phyloP scores from a whole-genome alignment of 1,140 invertebrate genomes.

The Leptonema lineaticorne region DNA sequence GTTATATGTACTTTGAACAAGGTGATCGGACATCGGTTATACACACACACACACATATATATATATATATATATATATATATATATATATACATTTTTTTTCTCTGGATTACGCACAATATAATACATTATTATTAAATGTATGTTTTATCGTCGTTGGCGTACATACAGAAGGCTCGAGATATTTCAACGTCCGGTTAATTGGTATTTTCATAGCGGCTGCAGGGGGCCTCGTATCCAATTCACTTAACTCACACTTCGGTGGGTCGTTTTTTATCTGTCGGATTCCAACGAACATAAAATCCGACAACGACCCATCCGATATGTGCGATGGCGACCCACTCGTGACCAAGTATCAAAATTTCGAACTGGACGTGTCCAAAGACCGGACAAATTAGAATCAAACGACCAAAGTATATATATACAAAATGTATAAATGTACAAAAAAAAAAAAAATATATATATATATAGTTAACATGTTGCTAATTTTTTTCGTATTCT shows the following conservation, averaged over 20 bases:
- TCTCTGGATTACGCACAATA: too few species aligned
- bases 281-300: constrained; percentile 21
- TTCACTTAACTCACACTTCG: constrained; percentile 40
- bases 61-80: too few species aligned
- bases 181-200: constrained; percentile 41
- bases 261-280: constrained; percentile 26
- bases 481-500: too few species aligned
- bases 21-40: neutral
- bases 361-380: neutral
- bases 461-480: too few species aligned
- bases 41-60: neutral
- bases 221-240: constrained; percentile 36
- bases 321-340: neutral
- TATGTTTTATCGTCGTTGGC: neutral
- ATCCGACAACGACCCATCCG: constrained; percentile 15
- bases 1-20: too few species aligned
- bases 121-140: too few species aligned
- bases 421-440: too few species aligned
- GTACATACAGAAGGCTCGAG: constrained; percentile 37
- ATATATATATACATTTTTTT: too few species aligned
- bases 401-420: too few species aligned
- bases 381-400: neutral
- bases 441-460: too few species aligned
- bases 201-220: constrained; percentile 40
- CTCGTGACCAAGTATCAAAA: constrained; percentile 12